A percentile compares a stretch with the other conserved stretches of the same genome.
These are phyloP conservation scores for Heterocephalus glaber DNA, from an alignment of 2,113 vertebrate species.

Conservation along the genomic window DNA sequence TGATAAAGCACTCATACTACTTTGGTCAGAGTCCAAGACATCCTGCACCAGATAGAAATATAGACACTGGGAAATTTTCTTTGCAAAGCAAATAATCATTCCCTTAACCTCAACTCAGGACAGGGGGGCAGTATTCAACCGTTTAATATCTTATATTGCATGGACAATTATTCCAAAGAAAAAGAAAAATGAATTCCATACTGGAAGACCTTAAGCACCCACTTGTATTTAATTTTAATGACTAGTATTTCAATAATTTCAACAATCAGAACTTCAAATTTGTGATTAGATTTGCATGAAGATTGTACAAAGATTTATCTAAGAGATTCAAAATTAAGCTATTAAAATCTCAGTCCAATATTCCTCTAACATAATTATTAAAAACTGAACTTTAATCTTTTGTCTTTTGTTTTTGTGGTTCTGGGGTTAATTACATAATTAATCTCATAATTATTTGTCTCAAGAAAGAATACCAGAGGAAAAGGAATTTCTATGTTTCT, in stretches of 20 bases:
- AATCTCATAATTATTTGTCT: not conserved
- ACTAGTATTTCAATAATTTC: not conserved
- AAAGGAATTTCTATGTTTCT: not conserved
- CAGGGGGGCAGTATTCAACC: not conserved
- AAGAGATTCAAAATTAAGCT: not conserved
- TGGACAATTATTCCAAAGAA: not conserved
- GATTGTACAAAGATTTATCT: not conserved
- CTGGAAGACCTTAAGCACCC: not conserved
- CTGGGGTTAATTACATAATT: not conserved
- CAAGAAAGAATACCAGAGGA: not conserved
- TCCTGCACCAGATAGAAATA: not conserved
- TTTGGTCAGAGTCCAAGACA: not conserved
- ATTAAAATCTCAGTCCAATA: not conserved
- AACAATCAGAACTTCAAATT: not conserved
- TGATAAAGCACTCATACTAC: not conserved
- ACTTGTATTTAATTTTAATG: conserved; percentile 7
- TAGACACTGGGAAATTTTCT: not conserved
- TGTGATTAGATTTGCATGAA: not conserved
- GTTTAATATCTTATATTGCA: not conserved
- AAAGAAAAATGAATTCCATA: not conserved
- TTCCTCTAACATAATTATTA: not conserved
- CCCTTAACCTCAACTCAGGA: not conserved
- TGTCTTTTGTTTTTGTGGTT: not conserved
- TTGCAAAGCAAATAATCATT: not conserved
- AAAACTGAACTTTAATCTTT: not conserved